Percentiles rank a stretch among this genome's conserved stretches.
phyloP scores from a whole-genome alignment of 2,113 vertebrate species.

The Chelonoidis abingdonii region DNA sequence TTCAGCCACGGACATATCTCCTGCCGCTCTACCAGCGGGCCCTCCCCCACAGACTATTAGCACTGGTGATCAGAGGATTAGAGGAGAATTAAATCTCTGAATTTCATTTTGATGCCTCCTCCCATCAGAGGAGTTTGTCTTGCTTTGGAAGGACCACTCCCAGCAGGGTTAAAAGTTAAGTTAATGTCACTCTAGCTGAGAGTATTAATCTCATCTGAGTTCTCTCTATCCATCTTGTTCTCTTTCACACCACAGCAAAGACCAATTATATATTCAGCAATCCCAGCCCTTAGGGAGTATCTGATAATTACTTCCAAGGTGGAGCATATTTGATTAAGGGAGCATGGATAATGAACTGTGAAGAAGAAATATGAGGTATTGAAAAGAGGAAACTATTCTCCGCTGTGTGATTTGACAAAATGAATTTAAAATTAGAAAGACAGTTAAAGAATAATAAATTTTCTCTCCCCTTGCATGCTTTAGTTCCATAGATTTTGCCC shows the following conservation, averaged over 20 bases:
- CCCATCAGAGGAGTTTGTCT: accelerated
- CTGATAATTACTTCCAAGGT: slow-evolving; percentile 78
- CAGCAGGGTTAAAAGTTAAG: slow-evolving; percentile 7
- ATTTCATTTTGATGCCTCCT: not conserved
- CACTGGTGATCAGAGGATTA: not conserved
- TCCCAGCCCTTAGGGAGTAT: slow-evolving; percentile 70
- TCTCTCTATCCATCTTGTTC: slow-evolving; percentile 21
- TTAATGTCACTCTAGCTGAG: not conserved
- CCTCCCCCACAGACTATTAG: not conserved
- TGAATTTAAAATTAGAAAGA: slow-evolving; percentile 53
- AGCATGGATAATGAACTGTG: slow-evolving; percentile 76
- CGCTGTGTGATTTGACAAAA: slow-evolving; percentile 63
- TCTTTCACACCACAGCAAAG: slow-evolving; percentile 16
- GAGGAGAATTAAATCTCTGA: not conserved
- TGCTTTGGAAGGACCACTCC: not conserved
- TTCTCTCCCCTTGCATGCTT: not conserved
- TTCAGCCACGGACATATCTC: not conserved
- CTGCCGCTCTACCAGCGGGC: not conserved
- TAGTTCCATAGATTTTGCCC: slow-evolving; percentile 40
- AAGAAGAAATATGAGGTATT: slow-evolving; percentile 69
- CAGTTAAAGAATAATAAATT: slow-evolving; percentile 59
- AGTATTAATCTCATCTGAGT: slow-evolving; percentile 45
- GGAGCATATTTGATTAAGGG: slow-evolving; percentile 78
- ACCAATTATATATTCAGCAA: slow-evolving; percentile 65
- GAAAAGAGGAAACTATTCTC: slow-evolving; percentile 58